Conservation (phyloP, 2,113 vertebrate genomes). For the Leucoraja erinaceus region DNA sequence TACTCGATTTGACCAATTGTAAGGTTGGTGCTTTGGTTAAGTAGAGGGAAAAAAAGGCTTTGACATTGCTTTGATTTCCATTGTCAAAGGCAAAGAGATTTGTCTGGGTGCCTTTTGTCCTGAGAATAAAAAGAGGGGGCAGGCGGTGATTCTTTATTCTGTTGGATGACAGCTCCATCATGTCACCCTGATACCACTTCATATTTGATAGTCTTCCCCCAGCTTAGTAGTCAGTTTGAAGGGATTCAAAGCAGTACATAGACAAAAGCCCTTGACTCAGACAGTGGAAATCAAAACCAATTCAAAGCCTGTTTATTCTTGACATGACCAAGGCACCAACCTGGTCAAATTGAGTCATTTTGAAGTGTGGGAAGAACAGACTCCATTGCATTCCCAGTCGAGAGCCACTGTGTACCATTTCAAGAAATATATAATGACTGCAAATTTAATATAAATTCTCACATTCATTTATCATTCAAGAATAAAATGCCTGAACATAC, state of each 20-base stretch:
- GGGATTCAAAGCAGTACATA: no score
- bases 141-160: not conserved
- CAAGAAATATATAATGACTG: not conserved
- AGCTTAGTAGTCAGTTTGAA: not conserved
- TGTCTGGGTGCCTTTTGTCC: not conserved
- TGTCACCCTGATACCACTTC: not conserved
- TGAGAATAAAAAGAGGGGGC: not conserved
- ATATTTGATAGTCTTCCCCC: not conserved
- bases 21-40: not conserved
- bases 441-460: not conserved
- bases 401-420: not conserved
- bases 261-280: no score
- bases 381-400: no score
- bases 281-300: no score
- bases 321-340: no score
- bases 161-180: not conserved
- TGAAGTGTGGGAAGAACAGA: not conserved
- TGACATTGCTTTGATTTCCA: not conserved
- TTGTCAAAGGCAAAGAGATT: not conserved
- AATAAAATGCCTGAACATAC: not conserved
- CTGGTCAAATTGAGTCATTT: not conserved
- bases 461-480: not conserved
- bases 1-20: not conserved
- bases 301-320: no score
- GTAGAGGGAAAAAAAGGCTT: not conserved